Base-by-base conservation (phyloP, 2,797 vertebrate species). In the Rhabdophis nuchalis region DNA sequence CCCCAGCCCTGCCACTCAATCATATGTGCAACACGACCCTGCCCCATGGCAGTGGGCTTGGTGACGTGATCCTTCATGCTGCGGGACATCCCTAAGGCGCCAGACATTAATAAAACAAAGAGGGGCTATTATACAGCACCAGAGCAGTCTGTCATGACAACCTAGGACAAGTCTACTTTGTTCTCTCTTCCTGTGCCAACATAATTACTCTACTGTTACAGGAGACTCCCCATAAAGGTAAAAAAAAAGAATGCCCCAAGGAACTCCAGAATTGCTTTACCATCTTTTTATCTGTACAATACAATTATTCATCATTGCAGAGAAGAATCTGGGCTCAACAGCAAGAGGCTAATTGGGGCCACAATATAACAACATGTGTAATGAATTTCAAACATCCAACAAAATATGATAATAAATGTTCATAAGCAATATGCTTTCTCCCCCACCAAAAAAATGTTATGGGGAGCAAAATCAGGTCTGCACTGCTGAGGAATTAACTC, bases 1-100 rank as follows among this genome's bases (percentile, higher is more conserved):
- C 98, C 98, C 99, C 99, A 99, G 96, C 98, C 99, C 95, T 99
- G 99, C 99, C 99, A 99, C 93, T 99, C 99, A 1, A 99, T 99
- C 99, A 99, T 99, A 97, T 99, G 99, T 16, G 99, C 99, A 57
- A 99, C 99, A 0, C 99, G 98, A 54, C 99, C 99, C 95, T 99
- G 98, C 1, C 99, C 99, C 99, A 99, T 99, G 89, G 98, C 98
- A 0, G 99, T 99, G 61, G 99, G 99, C 96, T 99, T 99, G 25
- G 99, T 99, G 94, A 99, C 99, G 8, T 99, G 98, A 96, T 99
- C 99, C 98, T 99, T 99, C 99, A 99, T 99, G 93, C 98, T 98
- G 94, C 99, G 98, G 1, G 98, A 98, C 95, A 99, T 98, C 94
- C 99, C 99, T 99, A 96, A 95, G 95, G 97, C 92, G 93, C 94